Evolutionary conservation across 53 echinoderm and acorn worm species (phyloP), one percentile per base, ranked within the genome.

Genomic region (Patiria pectinifera): DNA sequence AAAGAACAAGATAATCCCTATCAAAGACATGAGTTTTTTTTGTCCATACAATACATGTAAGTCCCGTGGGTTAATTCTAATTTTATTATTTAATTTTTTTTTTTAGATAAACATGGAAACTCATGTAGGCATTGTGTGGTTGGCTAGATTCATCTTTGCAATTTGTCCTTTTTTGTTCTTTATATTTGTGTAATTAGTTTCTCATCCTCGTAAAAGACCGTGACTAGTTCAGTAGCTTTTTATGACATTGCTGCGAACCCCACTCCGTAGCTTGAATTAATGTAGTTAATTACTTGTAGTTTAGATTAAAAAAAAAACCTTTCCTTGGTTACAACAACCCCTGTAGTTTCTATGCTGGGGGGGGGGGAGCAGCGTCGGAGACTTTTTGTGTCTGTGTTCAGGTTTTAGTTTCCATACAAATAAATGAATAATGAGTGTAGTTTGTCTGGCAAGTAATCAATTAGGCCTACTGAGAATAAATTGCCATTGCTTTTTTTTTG

Each of bases 361-460:
- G 47, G 11, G 25, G 66, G 22, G 15, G 74, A 25, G 15, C 18
- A n/a, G 79, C 43, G 4, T 46, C 47, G 11, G 43, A 76, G 6
- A 5, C 1, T 84, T 23, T 60, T 66, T 62, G 63, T 63, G 11
- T 63, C 62, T 83, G 63, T 2, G 3, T 84, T 13, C 13, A 63
- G 63, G 84, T 62, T 84, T 62, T 84, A 13, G 84, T 84, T 66
- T 84, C 69, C 84, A 63, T 84, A 44, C 44, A 84, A 84, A 66
- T 84, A 44, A 62, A 83, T 59, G 62, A 62, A 83, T 66, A 63
- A 84, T 66, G 84, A 66, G 66, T 82, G 22, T 22, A 58, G 22
- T 10, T 59, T 59, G 49, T 80, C 21, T 80, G 58, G 24, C 60
- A 82, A 22, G 82, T 59, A 0, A 78, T 13, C 23, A 74, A 74